Percentiles rank a stretch among this genome's conserved stretches.
Evolutionary conservation across 2,113 vertebrate species (phyloP).

Genomic region (Toxotes jaculatrix): DNA sequence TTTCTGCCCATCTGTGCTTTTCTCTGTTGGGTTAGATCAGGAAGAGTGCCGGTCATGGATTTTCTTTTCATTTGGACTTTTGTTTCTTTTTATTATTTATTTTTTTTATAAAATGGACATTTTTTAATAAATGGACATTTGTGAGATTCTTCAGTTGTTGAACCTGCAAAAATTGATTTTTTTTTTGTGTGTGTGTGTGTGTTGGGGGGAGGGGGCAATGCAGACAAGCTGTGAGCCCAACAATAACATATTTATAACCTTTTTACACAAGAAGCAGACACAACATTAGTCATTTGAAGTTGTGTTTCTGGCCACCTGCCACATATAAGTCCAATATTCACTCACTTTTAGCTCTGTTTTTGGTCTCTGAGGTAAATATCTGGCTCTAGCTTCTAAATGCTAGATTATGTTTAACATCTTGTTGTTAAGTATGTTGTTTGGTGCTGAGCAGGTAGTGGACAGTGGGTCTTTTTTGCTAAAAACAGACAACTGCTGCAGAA

Average conservation of each 20-base stretch:
- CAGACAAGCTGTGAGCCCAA: too few relatives aligned
- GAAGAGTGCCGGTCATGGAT: not conserved
- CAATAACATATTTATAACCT: too few relatives aligned
- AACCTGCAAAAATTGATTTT: not conserved
- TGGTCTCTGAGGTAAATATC: not conserved
- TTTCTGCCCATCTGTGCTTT: slow-evolving; percentile 39
- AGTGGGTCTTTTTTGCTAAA: not conserved
- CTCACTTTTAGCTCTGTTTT: not conserved
- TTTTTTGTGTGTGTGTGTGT: too few relatives aligned
- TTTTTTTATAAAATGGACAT: not conserved
- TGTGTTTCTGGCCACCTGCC: not conserved
- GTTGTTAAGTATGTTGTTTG: not conserved
- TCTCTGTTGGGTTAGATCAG: not conserved
- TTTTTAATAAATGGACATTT: not conserved
- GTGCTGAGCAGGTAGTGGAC: not conserved
- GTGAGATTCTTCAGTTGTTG: not conserved
- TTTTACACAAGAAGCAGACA: too few relatives aligned
- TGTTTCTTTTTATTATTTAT: not conserved
- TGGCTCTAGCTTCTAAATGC: too few relatives aligned
- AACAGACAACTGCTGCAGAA: not conserved
- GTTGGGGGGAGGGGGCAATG: too few relatives aligned
- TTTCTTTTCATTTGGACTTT: not conserved
- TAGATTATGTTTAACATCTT: too few relatives aligned
- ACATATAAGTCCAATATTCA: not conserved
- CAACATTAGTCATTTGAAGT: not conserved